Evolutionary conservation across 2,113 vertebrate species (phyloP).

Genomic region (Mesitornis unicolor): DNA sequence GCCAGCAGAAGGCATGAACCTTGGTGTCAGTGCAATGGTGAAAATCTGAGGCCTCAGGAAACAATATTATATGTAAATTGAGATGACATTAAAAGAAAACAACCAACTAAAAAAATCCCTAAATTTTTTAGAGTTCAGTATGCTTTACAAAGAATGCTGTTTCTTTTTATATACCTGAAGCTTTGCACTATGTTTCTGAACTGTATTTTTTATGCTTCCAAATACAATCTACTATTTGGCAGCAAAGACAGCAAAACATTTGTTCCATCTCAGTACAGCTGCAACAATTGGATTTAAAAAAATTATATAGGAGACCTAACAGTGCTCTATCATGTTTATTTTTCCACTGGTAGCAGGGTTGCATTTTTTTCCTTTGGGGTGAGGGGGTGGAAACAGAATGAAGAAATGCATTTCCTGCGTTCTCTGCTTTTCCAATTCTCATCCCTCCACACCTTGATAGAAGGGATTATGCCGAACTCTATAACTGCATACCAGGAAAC

Average conservation of each 20-base stretch:
- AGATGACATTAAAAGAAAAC: too few species aligned
- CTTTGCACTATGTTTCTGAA: conserved; percentile 44
- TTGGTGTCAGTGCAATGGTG: background rate
- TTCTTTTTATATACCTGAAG: conserved; percentile 38
- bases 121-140: background rate
- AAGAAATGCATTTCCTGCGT: background rate
- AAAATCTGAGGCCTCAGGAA: conserved; percentile 12
- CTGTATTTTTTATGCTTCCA: conserved; percentile 66
- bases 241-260: conserved; percentile 62
- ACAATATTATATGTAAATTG: conserved; percentile 12
- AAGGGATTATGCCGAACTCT: background rate
- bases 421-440: background rate
- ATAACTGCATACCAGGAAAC: background rate
- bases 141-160: background rate
- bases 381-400: background rate
- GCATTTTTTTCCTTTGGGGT: background rate
- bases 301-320: conserved; percentile 33
- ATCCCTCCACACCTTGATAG: background rate
- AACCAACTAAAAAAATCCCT: too few species aligned
- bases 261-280: conserved; percentile 65
- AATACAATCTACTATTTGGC: conserved; percentile 73
- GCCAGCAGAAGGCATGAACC: conserved; percentile 10
- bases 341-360: conserved; percentile 38
- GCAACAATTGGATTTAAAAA: conserved; percentile 64
- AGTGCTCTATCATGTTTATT: conserved; percentile 30